phyloP scores from a whole-genome alignment of 2,113 vertebrate genomes.

The Daubentonia madagascariensis region DNA sequence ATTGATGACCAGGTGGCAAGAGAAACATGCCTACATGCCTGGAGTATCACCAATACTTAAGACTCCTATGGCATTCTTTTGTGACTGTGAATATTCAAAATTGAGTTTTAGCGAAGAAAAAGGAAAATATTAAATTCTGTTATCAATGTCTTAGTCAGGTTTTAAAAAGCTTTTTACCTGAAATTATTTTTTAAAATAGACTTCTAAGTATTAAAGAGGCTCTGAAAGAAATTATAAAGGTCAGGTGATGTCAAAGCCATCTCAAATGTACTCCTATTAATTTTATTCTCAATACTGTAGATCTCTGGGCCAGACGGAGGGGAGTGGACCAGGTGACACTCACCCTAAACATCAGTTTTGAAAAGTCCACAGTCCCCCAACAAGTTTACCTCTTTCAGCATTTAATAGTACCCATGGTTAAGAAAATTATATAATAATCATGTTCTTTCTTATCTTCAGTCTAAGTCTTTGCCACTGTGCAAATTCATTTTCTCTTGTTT shows the following conservation, averaged over 20 bases:
- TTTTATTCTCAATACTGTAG: not conserved
- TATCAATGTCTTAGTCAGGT: not conserved
- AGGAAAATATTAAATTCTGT: not conserved
- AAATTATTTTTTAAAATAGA: not conserved
- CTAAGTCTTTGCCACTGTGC: conserved; percentile 47
- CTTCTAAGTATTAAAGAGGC: not conserved
- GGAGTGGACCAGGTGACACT: not conserved
- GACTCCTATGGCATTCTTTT: not conserved
- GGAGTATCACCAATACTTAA: not conserved
- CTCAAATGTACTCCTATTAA: not conserved
- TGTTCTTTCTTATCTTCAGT: conserved; percentile 16
- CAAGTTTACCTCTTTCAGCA: not conserved
- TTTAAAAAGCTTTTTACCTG: not conserved
- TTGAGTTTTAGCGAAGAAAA: not conserved
- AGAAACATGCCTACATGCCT: not conserved
- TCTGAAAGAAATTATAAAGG: not conserved
- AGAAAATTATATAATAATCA: conserved; percentile 26
- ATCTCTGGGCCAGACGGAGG: not conserved
- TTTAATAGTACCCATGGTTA: not conserved
- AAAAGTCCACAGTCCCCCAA: not conserved
- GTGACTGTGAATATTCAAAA: not conserved
- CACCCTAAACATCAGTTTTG: not conserved
- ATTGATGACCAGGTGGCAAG: not conserved
- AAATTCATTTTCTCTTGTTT: conserved; percentile 71
- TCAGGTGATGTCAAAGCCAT: not conserved